Base-by-base conservation (phyloP, 2,113 vertebrate species). In the Loxodonta africana region DNA sequence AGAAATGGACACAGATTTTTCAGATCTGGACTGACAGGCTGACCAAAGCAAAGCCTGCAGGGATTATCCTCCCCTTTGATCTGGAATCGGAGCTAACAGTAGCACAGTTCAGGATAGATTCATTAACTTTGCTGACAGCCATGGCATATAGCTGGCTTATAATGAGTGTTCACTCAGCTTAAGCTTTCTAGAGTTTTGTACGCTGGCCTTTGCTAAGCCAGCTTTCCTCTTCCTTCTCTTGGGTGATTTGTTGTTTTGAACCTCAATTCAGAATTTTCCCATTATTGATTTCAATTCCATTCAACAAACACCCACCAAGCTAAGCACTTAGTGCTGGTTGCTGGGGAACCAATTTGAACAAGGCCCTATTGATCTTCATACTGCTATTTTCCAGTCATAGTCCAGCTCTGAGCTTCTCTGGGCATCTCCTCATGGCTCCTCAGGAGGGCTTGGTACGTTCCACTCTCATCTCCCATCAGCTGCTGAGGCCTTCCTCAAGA, bases 361-460 rank as follows among this genome's bases (percentile, higher is more conserved):
- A 28, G 53, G 62, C 44, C 4, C 26, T 1, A 0, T 17, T 62
- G 77, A 83, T 41, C 6, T 8, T n/a, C 51, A 46, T 0, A 0
- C 26, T 28, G 28, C 53, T 48, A 2, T 46, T 78, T 92, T 78
- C 17, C 28, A 67, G 71, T 30, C 81, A 33, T 48, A 3, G 11
- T 60, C 76, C 0, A 0, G 18, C 71, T 44, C 26, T 1, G 41
- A 65, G 37, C 21, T 12, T 18, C 53, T n/a, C 57, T 9, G 48
- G 69, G 21, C 46, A 33, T 37, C 21, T 37, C 17, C 0, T 0
- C 1, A 0, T 23, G 0, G 0, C 20, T 41, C 74, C 65, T 25
- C 46, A 6, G 25, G 14, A 46, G 3, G 3, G 15, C 60, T 73
- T 63, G 62, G 44, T 14, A n/a, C 80, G 33, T 6, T 2, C 69